Conservation (phyloP, 2,113 vertebrate species). For the Melanostigma gelatinosum region DNA sequence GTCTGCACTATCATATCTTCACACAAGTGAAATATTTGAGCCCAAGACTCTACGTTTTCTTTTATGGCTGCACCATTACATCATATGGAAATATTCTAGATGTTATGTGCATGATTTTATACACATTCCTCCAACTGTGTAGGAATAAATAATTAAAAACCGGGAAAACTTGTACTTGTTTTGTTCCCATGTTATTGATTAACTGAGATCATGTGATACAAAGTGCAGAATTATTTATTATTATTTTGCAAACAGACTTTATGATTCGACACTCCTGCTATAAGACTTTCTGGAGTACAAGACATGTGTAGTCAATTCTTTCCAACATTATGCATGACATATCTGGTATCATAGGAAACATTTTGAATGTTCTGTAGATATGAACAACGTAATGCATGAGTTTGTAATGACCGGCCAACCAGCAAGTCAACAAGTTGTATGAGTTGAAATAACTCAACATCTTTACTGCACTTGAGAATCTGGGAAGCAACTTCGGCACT, state of each 20-base stretch:
- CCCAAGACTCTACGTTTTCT: not conserved
- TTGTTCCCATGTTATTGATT: not conserved
- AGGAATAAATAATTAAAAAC: not conserved
- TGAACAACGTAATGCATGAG: not conserved
- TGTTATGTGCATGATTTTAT: not conserved
- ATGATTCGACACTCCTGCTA: not conserved
- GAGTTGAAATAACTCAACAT: not conserved
- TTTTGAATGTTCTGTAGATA: not conserved
- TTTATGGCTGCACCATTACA: not conserved
- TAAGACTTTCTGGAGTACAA: not conserved
- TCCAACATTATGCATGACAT: not conserved
- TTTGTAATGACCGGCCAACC: not conserved
- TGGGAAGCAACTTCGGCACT: not conserved
- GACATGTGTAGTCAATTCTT: not conserved
- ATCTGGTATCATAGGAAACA: not conserved
- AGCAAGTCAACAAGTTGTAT: conserved; percentile 3
- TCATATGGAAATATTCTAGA: not conserved
- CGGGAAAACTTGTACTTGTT: not conserved
- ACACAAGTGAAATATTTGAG: not conserved
- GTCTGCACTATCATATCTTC: not conserved
- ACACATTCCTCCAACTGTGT: not conserved
- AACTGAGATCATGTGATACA: not conserved
- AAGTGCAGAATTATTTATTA: not conserved
- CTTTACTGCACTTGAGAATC: not conserved
- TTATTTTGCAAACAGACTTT: conserved; percentile 1